Conservation (phyloP, 2,888 invertebrate species). For the Athalia cordata region DNA sequence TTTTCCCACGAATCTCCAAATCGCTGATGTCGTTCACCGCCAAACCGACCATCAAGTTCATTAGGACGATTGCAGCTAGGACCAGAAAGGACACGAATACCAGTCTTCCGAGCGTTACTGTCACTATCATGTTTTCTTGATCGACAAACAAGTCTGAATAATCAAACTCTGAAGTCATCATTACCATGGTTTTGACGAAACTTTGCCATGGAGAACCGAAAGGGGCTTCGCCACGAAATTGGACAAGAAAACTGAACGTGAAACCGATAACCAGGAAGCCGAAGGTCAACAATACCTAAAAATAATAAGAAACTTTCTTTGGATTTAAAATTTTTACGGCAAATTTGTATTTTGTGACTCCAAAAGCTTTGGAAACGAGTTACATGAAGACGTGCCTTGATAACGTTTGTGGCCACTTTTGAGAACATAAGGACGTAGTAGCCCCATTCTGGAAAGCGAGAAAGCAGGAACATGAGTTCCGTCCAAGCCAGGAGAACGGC, state of each 20-base stretch:
- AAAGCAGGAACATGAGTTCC: slow-evolving; percentile 77
- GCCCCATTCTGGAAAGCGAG: slow-evolving; percentile 77
- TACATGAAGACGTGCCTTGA: slow-evolving; percentile 75
- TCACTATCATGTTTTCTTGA: slow-evolving; percentile 70
- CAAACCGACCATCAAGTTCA: slow-evolving; percentile 78
- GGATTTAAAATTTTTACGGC: not conserved
- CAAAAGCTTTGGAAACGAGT: too few relatives aligned
- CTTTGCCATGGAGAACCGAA: slow-evolving; percentile 76
- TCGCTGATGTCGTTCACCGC: slow-evolving; percentile 78
- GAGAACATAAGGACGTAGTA: slow-evolving; percentile 79
- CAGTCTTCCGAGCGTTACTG: slow-evolving; percentile 73
- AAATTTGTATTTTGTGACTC: not conserved
- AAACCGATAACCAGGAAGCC: slow-evolving; percentile 76
- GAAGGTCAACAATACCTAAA: slow-evolving; percentile 75
- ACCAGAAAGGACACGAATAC: slow-evolving; percentile 76
- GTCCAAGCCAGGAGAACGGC: slow-evolving; percentile 77
- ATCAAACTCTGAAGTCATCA: slow-evolving; percentile 80
- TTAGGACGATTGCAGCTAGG: slow-evolving; percentile 77
- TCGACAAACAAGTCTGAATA: slow-evolving; percentile 74
- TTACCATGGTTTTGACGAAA: slow-evolving; percentile 77
- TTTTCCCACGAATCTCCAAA: slow-evolving; percentile 77
- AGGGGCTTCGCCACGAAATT: slow-evolving; percentile 75
- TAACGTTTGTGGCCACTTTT: slow-evolving; percentile 77
- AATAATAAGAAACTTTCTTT: slow-evolving; percentile 51
- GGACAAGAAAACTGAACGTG: slow-evolving; percentile 77